Percentiles rank a stretch among this genome's conserved stretches.
phyloP scores from a whole-genome alignment of 2,888 invertebrate genomes.

The Nyleta sp. region DNA sequence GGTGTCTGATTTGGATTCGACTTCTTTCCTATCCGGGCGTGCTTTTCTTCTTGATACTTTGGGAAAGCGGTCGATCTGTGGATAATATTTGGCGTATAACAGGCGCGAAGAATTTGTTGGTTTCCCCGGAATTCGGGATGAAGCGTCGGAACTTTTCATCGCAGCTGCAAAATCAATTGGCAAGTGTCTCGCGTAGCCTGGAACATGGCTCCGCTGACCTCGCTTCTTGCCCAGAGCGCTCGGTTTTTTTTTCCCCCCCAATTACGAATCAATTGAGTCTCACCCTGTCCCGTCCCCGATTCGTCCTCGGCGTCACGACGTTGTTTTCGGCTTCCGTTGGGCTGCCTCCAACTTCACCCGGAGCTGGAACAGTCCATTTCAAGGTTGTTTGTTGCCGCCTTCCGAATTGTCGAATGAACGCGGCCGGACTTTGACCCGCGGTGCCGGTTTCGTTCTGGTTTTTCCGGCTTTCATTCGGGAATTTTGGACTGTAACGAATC shows the following conservation, averaged over 20 bases:
- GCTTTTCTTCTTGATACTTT: no score
- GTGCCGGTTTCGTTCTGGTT: background rate
- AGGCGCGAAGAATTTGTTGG: no score
- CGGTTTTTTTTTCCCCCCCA: background rate
- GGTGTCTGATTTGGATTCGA: no score
- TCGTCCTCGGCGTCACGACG: background rate
- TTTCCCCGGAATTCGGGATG: background rate
- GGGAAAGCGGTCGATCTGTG: no score
- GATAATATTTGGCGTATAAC: no score
- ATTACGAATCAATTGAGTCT: slow-evolving; percentile 14
- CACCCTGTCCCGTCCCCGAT: background rate
- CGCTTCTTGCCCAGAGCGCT: slow-evolving; percentile 16
- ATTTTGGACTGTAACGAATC: no score
- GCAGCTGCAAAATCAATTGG: slow-evolving; percentile 29
- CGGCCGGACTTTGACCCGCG: slow-evolving; percentile 5
- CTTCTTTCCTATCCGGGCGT: no score
- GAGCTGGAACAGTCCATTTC: slow-evolving; percentile 53
- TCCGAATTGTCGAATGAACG: slow-evolving; percentile 31
- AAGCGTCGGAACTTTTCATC: slow-evolving; percentile 1
- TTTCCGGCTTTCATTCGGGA: no score
- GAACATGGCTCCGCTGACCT: slow-evolving; percentile 35
- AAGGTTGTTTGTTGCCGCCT: slow-evolving; percentile 28
- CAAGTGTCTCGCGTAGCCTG: slow-evolving; percentile 19
- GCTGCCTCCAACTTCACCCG: slow-evolving; percentile 16
- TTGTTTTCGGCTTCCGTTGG: background rate